Percentiles rank a stretch among this genome's conserved stretches.
Conservation (phyloP, 2,888 invertebrate species). For the Nyleta sp. region DNA sequence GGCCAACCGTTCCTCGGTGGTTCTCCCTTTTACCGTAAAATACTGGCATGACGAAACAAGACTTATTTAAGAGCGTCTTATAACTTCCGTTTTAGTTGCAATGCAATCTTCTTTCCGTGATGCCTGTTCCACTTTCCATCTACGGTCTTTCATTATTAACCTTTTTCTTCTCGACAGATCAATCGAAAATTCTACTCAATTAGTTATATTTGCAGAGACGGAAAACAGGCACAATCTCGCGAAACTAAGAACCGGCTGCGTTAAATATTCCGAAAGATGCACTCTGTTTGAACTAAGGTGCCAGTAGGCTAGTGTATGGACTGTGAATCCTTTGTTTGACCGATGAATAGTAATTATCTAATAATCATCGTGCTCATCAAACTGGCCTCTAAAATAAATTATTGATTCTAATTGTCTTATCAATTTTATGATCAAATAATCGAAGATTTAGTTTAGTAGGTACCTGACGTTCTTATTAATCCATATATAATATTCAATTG, state of each 20-base stretch:
- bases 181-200: constrained; percentile 34
- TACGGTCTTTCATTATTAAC: constrained; percentile 24
- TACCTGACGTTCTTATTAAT: not conserved
- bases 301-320: not conserved
- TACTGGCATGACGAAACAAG: constrained; percentile 21
- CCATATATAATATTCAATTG: not conserved
- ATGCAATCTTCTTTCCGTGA: constrained; percentile 23
- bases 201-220: constrained; percentile 24
- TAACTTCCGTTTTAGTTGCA: constrained; percentile 28
- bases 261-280: constrained; percentile 18
- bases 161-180: constrained; percentile 21
- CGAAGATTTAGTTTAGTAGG: too few relatives aligned
- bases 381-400: too few relatives aligned
- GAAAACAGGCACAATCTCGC: not conserved
- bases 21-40: constrained; percentile 8
- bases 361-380: too few relatives aligned
- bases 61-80: constrained; percentile 32
- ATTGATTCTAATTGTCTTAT: too few relatives aligned
- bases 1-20: not conserved
- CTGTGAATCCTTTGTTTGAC: constrained; percentile 24
- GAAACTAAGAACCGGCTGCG: constrained; percentile 28
- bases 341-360: too few relatives aligned
- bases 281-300: not conserved
- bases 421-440: too few relatives aligned
- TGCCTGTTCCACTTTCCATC: constrained; percentile 18